Base-by-base conservation (phyloP, 2,113 vertebrate species). In the Thunnus thynnus region DNA sequence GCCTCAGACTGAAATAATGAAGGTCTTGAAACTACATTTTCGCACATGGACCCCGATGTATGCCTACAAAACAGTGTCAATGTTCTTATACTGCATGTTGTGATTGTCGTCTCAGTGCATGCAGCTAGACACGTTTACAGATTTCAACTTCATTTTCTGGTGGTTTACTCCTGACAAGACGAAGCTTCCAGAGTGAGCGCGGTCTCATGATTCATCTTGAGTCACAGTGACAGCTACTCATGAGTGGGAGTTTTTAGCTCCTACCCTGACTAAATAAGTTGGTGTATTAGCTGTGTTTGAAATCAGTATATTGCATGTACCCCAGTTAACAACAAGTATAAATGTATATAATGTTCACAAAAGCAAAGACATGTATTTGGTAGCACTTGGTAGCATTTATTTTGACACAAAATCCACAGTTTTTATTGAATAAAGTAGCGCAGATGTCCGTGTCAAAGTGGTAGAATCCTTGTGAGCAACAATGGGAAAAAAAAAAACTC, bases 401-500 rank as follows among this genome's bases (percentile, higher is more conserved):
- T 94, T 93, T 82, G 81, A 89, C 91, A 93, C 83, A 90, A 90
- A 89, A 91, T 91, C 78, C 90, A 94, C 80, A 87, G 85, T 78
- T 84, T 85, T 64, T 86, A 63, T 90, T 72, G 72, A 89, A 70
- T 83, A 83, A 89, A 89, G 71, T 76, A 78, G 74, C 60, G 55
- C 50, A 88, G 63, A 82, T 81, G 57, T 82, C 66, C 13, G 36
- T 62, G 62, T 78, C 68, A 46, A 80, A 69, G 80, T 61, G 32
- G 22, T 67, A 47, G 14, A 80, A 81, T 72, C 56, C 48, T 41
- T 79, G 54, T 71, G 54, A 75, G 71, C 25, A 85, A 47, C 54
- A 71, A 80, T 80, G 32, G 13, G 61, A 54, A 20, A 17, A 57
- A 75, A 54, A 80, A 80, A 76, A 77, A 18, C 11, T 76, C 7